A percentile compares a stretch with the other conserved stretches of the same genome.
These are phyloP conservation scores for Parauchenoglanis punctatus DNA, from an alignment of 2,797 vertebrate species.

Conservation along the genomic window DNA sequence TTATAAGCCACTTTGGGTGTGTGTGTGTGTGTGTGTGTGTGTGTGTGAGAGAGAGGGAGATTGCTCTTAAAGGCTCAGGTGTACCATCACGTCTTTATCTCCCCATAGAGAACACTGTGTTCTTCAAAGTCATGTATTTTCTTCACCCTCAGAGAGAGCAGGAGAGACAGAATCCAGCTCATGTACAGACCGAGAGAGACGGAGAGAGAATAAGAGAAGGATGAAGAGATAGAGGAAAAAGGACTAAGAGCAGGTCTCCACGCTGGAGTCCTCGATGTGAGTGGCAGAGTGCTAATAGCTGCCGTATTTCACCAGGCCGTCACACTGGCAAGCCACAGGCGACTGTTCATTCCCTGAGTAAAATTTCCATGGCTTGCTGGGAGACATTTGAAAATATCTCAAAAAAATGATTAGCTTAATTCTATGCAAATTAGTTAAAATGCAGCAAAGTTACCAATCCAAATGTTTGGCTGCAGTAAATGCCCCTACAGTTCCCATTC, in stretches of 20 bases:
- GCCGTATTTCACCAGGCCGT: not conserved
- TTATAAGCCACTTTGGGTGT: not conserved
- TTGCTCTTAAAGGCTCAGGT: constrained; percentile 16
- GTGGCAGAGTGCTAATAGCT: constrained; percentile 21
- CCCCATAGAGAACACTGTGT: constrained; percentile 11
- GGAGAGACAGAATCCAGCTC: not conserved
- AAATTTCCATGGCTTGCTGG: not conserved
- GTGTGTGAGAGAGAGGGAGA: constrained; percentile 2
- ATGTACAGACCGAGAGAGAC: not conserved
- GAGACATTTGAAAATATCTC: not conserved
- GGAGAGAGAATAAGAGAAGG: not conserved
- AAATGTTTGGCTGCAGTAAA: too few species aligned
- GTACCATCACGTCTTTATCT: constrained; percentile 4
- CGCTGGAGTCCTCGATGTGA: constrained; percentile 8
- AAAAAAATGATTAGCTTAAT: not conserved
- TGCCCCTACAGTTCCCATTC: not conserved
- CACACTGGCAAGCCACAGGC: not conserved
- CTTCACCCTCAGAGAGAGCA: not conserved
- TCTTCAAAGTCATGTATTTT: constrained; percentile 1
- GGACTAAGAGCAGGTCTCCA: not conserved
- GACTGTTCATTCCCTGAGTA: constrained; percentile 1
- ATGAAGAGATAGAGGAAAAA: not conserved
- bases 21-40: not conserved
- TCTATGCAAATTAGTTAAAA: not conserved
- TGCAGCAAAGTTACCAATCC: too few species aligned